Evolutionary conservation across 2,888 invertebrate species (phyloP), one percentile per base, ranked within the genome.

Genomic region (Hydropsyche betteni): DNA sequence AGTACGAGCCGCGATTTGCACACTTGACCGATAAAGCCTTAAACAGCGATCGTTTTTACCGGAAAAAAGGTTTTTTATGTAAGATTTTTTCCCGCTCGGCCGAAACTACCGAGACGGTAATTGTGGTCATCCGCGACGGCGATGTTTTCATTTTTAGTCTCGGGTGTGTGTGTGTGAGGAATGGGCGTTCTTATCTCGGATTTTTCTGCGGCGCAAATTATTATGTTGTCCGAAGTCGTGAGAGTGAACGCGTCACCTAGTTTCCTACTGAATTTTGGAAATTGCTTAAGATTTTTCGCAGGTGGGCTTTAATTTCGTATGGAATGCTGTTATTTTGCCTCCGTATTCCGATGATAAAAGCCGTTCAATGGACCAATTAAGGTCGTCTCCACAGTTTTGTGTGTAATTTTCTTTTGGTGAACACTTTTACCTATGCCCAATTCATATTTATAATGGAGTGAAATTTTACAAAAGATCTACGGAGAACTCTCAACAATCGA

Each of bases 281-380:
- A 64, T 64, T 33, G 34, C 16, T 58, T 58, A 8, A 34, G 7
- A 36, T 64, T 64, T 64, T 24, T 64, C 64, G 12, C 58, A 24
- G 16, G 58, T 58, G 58, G 36, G 7, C 74, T 64, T 64, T 34
- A 68, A 69, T 74, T 74, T 71, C 55, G 53, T 55, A 34, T 24
- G 52, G 76, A 76, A 76, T 74, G 74, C 74, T 76, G 74, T 76
- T 70, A 74, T 74, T 76, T 76, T 76, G 24, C 24, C 70, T 69
- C 64, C 53, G 61, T 70, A 76, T 76, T 76, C 74, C 55, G 38
- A 74, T 61, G 64, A 76, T 70, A 76, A 76, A 76, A 68, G 76
- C 70, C 61, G 38, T 74, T 12, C n/a, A 55, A 69, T 55, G 69
- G 38, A 34, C 38, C 36, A 68, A 38, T 68, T 68, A 38, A n/a